Conservation (phyloP, 53 echinoderm and acorn worm species). For the Holothuria scabra region DNA sequence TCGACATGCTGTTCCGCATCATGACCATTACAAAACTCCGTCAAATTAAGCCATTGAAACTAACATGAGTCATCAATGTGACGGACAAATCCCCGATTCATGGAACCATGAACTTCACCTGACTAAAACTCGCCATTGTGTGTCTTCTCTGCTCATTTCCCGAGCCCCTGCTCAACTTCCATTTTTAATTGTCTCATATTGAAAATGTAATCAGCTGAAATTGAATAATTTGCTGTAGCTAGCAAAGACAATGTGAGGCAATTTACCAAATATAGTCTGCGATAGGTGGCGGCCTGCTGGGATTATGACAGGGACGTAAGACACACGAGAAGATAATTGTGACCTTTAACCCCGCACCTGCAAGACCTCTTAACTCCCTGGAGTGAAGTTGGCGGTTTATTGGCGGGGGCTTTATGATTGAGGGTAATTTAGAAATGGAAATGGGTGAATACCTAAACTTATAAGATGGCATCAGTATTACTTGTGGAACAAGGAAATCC, state of each 20-base stretch:
- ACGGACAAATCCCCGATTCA: too few species aligned
- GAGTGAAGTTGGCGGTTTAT: slow-evolving; percentile 1
- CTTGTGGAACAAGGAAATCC: too few species aligned
- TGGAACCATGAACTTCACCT: too few species aligned
- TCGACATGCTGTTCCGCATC: too few species aligned
- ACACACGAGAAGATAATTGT: slow-evolving; percentile 47
- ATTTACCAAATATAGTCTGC: slow-evolving; percentile 1
- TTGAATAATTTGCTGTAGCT: slow-evolving; percentile 4
- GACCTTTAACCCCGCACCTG: slow-evolving; percentile 38
- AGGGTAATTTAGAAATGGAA: too few species aligned
- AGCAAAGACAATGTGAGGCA: slow-evolving; percentile 22
- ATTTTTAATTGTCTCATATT: slow-evolving; percentile 35
- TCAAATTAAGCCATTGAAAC: too few species aligned
- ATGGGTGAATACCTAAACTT: too few species aligned
- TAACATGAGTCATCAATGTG: too few species aligned
- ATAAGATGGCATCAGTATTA: too few species aligned
- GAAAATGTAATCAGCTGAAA: slow-evolving; percentile 9
- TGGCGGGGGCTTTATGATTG: slow-evolving; percentile 2
- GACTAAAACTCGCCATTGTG: too few species aligned
- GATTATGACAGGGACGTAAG: slow-evolving; percentile 20
- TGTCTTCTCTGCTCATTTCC: not conserved
- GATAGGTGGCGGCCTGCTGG: not conserved
- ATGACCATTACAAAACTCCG: too few species aligned
- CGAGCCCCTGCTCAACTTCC: not conserved
- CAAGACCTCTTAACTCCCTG: slow-evolving; percentile 45